Percentiles rank a stretch among this genome's conserved stretches.
Evolutionary conservation across 2,113 vertebrate genomes (phyloP).

Genomic region (Cephalopterus ornatus): DNA sequence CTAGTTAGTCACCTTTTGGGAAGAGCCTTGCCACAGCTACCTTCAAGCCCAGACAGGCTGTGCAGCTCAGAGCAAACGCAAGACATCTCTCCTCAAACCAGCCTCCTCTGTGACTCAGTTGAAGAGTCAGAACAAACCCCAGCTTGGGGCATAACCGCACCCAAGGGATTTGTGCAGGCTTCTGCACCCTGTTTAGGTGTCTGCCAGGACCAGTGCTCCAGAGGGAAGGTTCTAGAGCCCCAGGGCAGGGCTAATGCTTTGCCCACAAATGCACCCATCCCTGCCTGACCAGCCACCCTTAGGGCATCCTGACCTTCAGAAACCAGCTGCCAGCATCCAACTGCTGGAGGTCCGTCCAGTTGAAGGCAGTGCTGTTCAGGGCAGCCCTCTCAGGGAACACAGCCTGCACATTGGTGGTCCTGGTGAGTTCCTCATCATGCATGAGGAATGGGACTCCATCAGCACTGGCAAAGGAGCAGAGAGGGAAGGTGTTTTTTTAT

Average conservation of each 20-base stretch:
- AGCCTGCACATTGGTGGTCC: conserved; percentile 83
- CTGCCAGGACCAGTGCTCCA: not conserved
- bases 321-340: conserved; percentile 93
- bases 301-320: conserved; percentile 79
- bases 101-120: not conserved
- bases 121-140: conserved; percentile 7
- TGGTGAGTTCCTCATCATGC: conserved; percentile 84
- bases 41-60: conserved; percentile 45
- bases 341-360: conserved; percentile 76
- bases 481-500: not conserved
- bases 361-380: conserved; percentile 70
- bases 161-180: not conserved
- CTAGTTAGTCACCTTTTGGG: not conserved
- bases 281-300: not conserved
- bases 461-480: conserved; percentile 60
- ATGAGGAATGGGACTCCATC: conserved; percentile 87
- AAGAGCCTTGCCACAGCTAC: not conserved
- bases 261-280: not conserved
- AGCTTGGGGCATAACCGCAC: not conserved
- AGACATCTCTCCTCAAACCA: not conserved
- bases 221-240: not conserved
- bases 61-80: not conserved
- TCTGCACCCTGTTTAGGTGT: not conserved
- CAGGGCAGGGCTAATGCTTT: not conserved
- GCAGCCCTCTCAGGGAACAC: conserved; percentile 65